Percentiles rank a stretch among this genome's conserved stretches.
These are phyloP conservation scores for Sebastes fasciatus DNA, from an alignment of 2,113 vertebrate species.

Conservation along the genomic window DNA sequence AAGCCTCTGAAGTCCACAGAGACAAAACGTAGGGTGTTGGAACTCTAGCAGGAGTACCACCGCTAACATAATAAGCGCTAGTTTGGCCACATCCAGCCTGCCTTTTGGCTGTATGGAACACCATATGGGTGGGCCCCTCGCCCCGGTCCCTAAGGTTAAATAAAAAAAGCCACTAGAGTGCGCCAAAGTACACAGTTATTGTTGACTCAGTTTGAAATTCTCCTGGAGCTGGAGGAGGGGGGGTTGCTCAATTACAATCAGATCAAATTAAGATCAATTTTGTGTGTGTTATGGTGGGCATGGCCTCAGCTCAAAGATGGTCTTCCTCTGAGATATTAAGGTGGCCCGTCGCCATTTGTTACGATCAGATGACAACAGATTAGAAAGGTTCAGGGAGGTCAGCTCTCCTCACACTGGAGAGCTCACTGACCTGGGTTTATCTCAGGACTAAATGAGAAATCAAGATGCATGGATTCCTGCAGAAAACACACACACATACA, in stretches of 20 bases:
- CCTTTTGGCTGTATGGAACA: slow-evolving; percentile 36
- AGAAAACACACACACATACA: slow-evolving; percentile 7
- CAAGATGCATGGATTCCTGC: slow-evolving; percentile 58
- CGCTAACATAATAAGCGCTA: slow-evolving; percentile 59
- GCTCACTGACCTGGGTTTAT: slow-evolving; percentile 47
- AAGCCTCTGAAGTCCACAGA: background rate
- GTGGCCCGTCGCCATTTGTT: slow-evolving; percentile 1
- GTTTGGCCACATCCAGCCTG: slow-evolving; percentile 53
- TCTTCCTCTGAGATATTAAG: slow-evolving; percentile 9
- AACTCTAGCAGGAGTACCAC: slow-evolving; percentile 29
- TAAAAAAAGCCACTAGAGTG: slow-evolving; percentile 72
- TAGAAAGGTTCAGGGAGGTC: slow-evolving; percentile 56
- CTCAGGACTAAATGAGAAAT: slow-evolving; percentile 66
- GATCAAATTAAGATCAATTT: slow-evolving; percentile 54
- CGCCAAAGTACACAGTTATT: slow-evolving; percentile 79
- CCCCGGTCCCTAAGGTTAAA: slow-evolving; percentile 27
- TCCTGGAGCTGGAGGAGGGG: slow-evolving; percentile 2
- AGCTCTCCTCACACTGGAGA: slow-evolving; percentile 21
- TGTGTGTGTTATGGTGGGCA: slow-evolving; percentile 36
- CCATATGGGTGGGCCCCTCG: slow-evolving; percentile 63
- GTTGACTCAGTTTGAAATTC: slow-evolving; percentile 55
- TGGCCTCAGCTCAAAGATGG: slow-evolving; percentile 4
- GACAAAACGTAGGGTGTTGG: slow-evolving; percentile 40
- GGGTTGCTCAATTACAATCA: slow-evolving; percentile 60
- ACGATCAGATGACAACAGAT: slow-evolving; percentile 32